phyloP scores from a whole-genome alignment of 35 echinoderm and acorn worm species.

The Lytechinus pictus region DNA sequence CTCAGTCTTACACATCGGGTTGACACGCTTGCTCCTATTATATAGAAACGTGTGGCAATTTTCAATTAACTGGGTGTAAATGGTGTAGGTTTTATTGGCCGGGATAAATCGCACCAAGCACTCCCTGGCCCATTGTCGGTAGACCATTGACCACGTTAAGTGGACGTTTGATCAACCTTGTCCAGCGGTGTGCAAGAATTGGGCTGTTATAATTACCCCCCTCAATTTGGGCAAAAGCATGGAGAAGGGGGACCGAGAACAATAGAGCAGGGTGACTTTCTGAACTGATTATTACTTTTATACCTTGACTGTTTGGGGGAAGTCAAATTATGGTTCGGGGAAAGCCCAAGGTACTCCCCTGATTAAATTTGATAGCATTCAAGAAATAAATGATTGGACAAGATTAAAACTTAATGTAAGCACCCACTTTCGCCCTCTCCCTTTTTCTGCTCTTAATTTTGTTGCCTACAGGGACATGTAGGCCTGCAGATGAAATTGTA shows the following conservation, averaged over 20 bases:
- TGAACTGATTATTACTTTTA: not conserved
- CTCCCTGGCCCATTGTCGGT: not conserved
- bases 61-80: slow-evolving; percentile 19
- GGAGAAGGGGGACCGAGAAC: not conserved
- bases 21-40: not conserved
- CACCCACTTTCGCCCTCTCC: not conserved
- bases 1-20: not conserved
- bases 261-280: not conserved
- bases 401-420: slow-evolving; percentile 15
- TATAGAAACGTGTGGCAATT: not conserved
- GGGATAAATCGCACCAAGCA: not conserved
- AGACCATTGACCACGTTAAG: not conserved
- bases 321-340: not conserved
- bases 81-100: not conserved
- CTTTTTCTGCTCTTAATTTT: not conserved
- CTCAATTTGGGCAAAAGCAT: not conserved
- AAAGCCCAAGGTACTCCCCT: not conserved
- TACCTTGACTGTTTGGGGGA: not conserved
- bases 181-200: not conserved
- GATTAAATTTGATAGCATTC: not conserved
- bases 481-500: not conserved
- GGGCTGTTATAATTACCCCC: not conserved
- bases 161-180: not conserved
- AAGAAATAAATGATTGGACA: slow-evolving; percentile 13
- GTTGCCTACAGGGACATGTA: not conserved